Evolutionary conservation across 2,888 invertebrate species (phyloP), one percentile per base, ranked within the genome.

Genomic region (Hetaerina titia): DNA sequence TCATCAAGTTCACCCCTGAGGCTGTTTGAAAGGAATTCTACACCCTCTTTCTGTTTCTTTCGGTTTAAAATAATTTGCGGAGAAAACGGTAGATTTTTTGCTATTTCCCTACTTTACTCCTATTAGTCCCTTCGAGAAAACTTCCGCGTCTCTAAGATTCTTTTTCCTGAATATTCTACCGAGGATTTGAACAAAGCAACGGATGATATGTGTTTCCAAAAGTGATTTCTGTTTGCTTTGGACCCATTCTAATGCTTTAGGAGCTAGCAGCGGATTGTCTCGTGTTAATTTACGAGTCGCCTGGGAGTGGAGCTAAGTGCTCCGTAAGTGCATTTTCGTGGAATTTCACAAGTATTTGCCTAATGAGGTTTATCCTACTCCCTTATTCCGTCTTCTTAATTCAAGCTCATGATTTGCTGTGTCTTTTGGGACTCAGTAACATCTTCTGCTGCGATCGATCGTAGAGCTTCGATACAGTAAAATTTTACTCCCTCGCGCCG

Each of bases 361-460:
- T 69, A 92, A 92, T 56, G 92, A 92, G 69, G 74, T 92, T 64
- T 74, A 92, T 92, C 69, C 92, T 56, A 57, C 92, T 45, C 56
- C 6, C 25, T 64, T 69, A 69, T 74, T 4, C 64, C 69, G 56
- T 74, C 56, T 69, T 92, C 64, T 92, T 92, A 92, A 74, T 74
- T 69, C 92, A 74, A 45, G 45, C 11, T 56, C 92, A 64, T 92
- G 92, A n/a, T 56, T 92, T 64, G 57, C 56, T 2, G 11, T 17
- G 22, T 22, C 74, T 92, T 56, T 11, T 8, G 56, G 45, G 31
- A 64, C 64, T 31, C 5, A 15, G 64, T 13, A 19, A 15, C 31
- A 69, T 74, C 11, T 69, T 69, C 45, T n/a, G 45, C 2, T 11
- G 0, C 81, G 11, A 25, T 31, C 81, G 11, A 25, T 31, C 11